Base-by-base conservation (phyloP, 2,888 invertebrate genomes). In the Sussaba pulchella region DNA sequence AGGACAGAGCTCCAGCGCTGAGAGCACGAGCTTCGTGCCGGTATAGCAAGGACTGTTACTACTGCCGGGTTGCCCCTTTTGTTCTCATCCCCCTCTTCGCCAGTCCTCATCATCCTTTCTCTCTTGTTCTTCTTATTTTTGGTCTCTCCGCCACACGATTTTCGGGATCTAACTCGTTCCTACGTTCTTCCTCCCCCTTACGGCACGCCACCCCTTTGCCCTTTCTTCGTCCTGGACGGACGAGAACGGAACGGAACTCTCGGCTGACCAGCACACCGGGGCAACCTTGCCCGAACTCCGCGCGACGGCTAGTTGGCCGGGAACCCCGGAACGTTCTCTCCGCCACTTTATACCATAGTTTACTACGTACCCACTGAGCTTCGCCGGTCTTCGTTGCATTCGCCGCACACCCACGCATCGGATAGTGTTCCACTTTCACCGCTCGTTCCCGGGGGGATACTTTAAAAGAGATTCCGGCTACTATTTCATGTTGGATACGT, bases 291-390 rank as follows among this genome's bases (percentile, higher is more conserved):
- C 17, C 43, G 52, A 52, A 81, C 43, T 59, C 54, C 36, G 6
- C 57, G 19, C 63, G 19, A 21, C 54, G 36, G 9, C 67, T 43
- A 61, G 45, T 47, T 70, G 54, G 57, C 69, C 64, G 64, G 79
- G 43, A 31, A 6, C 4, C 4, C 45, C 26, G 41, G 57, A 47
- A 72, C 54, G 57, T 6, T 2, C 41, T 66, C 54, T 19, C 21
- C 64, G 77, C 73, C 81, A 77, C 81, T 81, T 81, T 77, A 77
- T 81, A 70, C 77, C 39, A 64, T 81, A 59, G 77, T 77, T 81
- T 81, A 74, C 73, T 66, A 52, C 70, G 57, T 72, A 57, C 72
- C 10, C 12, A 73, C 76, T 64, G n/a, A 17, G 24, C 63, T 6
- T 59, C 26, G 24, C 76, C 50, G 61, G 63, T 59, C 39, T 31